Conservation (phyloP, 2,888 invertebrate species). For the Cosmia trapezina region DNA sequence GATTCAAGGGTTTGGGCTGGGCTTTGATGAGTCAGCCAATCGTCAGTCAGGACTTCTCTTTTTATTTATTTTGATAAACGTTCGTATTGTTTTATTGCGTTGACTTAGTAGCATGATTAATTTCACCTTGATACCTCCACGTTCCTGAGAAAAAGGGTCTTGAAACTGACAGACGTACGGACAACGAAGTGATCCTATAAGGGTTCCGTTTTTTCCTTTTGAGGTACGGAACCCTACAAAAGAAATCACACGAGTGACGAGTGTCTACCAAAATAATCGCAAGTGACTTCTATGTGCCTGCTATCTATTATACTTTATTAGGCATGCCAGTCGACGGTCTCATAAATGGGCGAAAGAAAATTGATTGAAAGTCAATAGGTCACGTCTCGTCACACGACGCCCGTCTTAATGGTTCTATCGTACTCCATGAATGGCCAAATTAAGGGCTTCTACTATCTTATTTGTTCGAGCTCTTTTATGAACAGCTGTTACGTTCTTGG, state of each 20-base stretch:
- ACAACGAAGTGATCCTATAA: too few relatives aligned
- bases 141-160: too few relatives aligned
- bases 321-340: constrained; percentile 43
- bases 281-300: constrained; percentile 34
- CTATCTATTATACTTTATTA: constrained; percentile 54
- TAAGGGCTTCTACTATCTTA: constrained; percentile 62
- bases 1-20: too few relatives aligned
- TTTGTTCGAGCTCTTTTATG: constrained; percentile 51
- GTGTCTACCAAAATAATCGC: constrained; percentile 40
- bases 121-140: too few relatives aligned
- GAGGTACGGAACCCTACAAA: not conserved
- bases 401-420: constrained; percentile 69
- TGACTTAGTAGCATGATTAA: too few relatives aligned
- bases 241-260: constrained; percentile 13
- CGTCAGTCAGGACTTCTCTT: too few relatives aligned
- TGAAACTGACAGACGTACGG: too few relatives aligned
- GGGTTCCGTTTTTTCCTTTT: too few relatives aligned
- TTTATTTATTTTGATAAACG: too few relatives aligned
- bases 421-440: constrained; percentile 68
- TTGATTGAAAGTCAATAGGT: constrained; percentile 81
- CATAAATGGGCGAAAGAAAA: constrained; percentile 70
- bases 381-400: constrained; percentile 71
- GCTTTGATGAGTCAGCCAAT: too few relatives aligned
- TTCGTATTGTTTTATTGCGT: too few relatives aligned
- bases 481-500: constrained; percentile 31